phyloP scores from a whole-genome alignment of 2,797 vertebrate species.

The Tauraco hartlaubi region DNA sequence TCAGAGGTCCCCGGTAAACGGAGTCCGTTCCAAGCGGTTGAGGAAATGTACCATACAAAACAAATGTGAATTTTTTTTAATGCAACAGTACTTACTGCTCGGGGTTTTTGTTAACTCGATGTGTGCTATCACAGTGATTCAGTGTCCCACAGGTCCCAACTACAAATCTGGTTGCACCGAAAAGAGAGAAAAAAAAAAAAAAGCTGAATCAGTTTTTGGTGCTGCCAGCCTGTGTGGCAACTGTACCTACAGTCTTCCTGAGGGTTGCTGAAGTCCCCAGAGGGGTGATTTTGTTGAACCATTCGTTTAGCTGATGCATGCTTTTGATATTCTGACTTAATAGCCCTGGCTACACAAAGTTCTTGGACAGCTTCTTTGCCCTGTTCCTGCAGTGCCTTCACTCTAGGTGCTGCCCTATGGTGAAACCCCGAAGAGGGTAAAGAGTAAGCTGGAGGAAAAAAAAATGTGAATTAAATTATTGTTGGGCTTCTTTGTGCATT shows the following conservation, averaged over 20 bases:
- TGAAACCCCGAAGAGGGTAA: conserved; percentile 31
- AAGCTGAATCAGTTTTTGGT: conserved; percentile 27
- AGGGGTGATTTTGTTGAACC: conserved; percentile 43
- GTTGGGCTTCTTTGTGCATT: conserved; percentile 72
- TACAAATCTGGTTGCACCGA: conserved; percentile 46
- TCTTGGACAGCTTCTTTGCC: conserved; percentile 59
- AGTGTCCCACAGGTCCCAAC: conserved; percentile 52
- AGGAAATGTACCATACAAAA: conserved; percentile 34
- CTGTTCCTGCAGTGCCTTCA: conserved; percentile 46
- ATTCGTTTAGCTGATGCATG: conserved; percentile 66
- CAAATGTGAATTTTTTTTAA: conserved; percentile 42
- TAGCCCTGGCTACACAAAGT: conserved; percentile 42
- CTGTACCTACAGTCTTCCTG: conserved; percentile 64
- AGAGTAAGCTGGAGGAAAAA: conserved; percentile 23
- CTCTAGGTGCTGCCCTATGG: conserved; percentile 66
- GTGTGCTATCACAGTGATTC: conserved; percentile 62
- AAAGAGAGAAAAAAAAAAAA: background rate
- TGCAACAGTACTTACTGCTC: conserved; percentile 47
- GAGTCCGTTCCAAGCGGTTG: conserved; percentile 10
- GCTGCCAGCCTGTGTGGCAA: conserved; percentile 58
- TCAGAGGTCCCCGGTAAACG: background rate
- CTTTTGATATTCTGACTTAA: conserved; percentile 64
- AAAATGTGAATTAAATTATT: conserved; percentile 66
- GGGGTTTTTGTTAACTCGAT: conserved; percentile 53
- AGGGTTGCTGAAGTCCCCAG: conserved; percentile 40